Conservation (phyloP, 2,888 invertebrate species). For the Clepsis dumicolana region DNA sequence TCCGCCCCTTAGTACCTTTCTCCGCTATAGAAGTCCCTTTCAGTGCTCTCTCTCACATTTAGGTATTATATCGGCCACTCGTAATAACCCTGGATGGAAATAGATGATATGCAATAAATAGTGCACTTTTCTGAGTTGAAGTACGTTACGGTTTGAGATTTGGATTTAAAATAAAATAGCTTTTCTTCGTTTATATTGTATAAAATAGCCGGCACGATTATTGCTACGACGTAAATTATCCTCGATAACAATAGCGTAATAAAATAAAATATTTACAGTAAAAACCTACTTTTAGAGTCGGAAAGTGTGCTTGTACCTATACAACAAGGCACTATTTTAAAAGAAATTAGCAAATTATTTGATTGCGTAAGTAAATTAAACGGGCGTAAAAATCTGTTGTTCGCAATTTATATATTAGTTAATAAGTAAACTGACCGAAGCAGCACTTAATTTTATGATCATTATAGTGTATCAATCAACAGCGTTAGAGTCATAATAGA, state of each 20-base stretch:
- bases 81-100: slow-evolving; percentile 75
- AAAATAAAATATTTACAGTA: no score
- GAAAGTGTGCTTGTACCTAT: no score
- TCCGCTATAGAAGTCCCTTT: slow-evolving; percentile 67
- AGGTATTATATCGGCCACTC: slow-evolving; percentile 68
- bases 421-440: no score
- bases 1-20: slow-evolving; percentile 64
- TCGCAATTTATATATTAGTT: not conserved
- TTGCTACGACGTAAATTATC: not conserved
- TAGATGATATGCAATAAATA: slow-evolving; percentile 55
- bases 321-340: not conserved
- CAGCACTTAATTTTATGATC: not conserved
- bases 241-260: not conserved
- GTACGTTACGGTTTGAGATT: not conserved
- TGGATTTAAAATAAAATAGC: not conserved
- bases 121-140: slow-evolving; percentile 1
- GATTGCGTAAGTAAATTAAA: not conserved
- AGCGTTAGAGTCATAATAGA: not conserved
- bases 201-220: not conserved
- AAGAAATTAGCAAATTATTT: not conserved
- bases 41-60: slow-evolving; percentile 68
- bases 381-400: not conserved
- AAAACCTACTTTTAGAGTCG: no score
- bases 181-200: not conserved
- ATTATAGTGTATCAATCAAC: not conserved